Conservation (phyloP, 2,113 vertebrate species). For the Peromyscus polionotus region DNA sequence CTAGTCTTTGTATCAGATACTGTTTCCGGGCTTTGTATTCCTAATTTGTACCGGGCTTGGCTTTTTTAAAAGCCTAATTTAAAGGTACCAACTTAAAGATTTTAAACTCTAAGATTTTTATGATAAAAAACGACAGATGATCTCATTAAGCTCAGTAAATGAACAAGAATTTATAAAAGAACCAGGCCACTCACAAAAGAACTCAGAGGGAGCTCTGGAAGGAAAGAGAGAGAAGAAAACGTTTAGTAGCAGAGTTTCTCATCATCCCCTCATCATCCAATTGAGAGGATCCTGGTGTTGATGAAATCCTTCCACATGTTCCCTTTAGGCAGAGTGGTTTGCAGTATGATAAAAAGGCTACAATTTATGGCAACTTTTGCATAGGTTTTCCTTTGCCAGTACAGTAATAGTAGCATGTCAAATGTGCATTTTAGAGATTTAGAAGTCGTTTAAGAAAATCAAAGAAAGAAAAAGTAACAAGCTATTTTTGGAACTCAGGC, state of each 20-base stretch:
- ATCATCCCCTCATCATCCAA: background rate
- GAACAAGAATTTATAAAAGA: constrained; percentile 18
- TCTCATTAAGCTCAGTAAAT: constrained; percentile 16
- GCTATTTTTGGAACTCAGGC: background rate
- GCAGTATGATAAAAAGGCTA: background rate
- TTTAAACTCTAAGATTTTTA: constrained; percentile 29
- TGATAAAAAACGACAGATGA: background rate
- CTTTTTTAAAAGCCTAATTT: constrained; percentile 49
- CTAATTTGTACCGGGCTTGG: constrained; percentile 1
- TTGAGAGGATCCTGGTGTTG: background rate
- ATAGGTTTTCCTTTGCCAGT: background rate
- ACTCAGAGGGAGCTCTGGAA: constrained; percentile 17
- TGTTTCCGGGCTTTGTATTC: background rate
- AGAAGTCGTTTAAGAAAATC: background rate
- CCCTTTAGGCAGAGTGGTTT: background rate
- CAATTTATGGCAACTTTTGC: background rate
- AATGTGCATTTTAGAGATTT: background rate
- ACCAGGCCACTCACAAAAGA: background rate
- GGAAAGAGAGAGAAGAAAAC: constrained; percentile 1
- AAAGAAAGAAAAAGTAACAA: background rate
- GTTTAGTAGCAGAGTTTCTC: background rate
- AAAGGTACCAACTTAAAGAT: background rate
- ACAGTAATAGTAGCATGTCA: background rate
- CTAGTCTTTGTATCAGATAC: background rate
- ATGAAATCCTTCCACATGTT: background rate